Base-by-base conservation (phyloP, 2,113 vertebrate species). In the Spheniscus mendiculus region DNA sequence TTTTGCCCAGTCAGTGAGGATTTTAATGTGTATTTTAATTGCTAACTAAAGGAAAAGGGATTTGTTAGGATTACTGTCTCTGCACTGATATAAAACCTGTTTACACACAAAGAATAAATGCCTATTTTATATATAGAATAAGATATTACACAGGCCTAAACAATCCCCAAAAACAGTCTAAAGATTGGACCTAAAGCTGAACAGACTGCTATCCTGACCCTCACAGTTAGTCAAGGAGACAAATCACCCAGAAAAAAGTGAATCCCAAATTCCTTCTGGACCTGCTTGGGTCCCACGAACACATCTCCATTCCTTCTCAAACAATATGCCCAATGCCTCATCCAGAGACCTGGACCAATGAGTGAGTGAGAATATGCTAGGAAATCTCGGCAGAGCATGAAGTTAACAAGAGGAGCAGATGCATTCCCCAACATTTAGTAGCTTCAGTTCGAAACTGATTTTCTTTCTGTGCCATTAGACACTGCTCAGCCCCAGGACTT, bases 241-340 rank as follows among this genome's bases (percentile, higher is more conserved):
- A 49, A 80, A 70, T 34, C 6, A 83, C 7, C 2, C 2, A 25
- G 22, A 44, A 20, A 29, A 49, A 30, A 29, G 38, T 13, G 19
- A 55, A 21, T 11, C 20, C 11, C 25, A 66, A 20, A 63, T 38
- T 58, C 30, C 27, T 81, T 62, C 15, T 10, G 12, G 25, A 12
- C 5, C 23, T 71, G 4, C 25, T 74, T 44, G 15, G 29, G 6
- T 76, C 11, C 14, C 25, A 30, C 14, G 36, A 14, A 61, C 6
- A 7, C 1, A 53, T 30, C 23, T 44, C 49, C 3, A 36, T 29
- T 38, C 16, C 10, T 72, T 61, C 25, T 19, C 2, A 77, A 62
- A 45, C 3, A 36, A 82, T 59, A 36, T 2, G 1, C 5, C 19
- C 14, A 67, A 1, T 23, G 27, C 11, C 26, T 55, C 7, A 1